A percentile compares a stretch with the other conserved stretches of the same genome.
Conservation (phyloP, 2,888 invertebrate genomes). For the Limnephilus marmoratus region DNA sequence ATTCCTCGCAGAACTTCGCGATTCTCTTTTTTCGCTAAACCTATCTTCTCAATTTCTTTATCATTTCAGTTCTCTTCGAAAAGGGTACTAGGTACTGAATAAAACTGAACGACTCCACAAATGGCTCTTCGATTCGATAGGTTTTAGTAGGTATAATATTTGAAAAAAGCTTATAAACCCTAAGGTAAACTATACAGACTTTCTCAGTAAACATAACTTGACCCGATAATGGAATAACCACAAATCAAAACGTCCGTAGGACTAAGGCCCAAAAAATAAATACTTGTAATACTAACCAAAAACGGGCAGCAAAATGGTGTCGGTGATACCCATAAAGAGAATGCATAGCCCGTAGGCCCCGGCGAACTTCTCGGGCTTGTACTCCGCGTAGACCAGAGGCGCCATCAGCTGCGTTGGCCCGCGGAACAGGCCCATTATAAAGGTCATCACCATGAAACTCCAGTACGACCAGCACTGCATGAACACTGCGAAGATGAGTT, state of each 20-base stretch:
- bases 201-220: too few relatives aligned
- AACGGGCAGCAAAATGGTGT: constrained; percentile 80
- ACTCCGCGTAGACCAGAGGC: constrained; percentile 83
- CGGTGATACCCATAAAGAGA: constrained; percentile 81
- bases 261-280: not conserved
- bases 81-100: too few relatives aligned
- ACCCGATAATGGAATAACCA: too few relatives aligned
- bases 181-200: too few relatives aligned
- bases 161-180: too few relatives aligned
- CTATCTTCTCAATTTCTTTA: too few relatives aligned
- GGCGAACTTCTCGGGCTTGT: constrained; percentile 82
- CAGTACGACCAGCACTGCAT: constrained; percentile 71
- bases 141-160: too few relatives aligned
- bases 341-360: constrained; percentile 85
- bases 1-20: too few relatives aligned
- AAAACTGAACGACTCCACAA: too few relatives aligned
- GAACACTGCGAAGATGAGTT: constrained; percentile 47
- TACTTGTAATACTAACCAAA: constrained; percentile 74
- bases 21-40: too few relatives aligned
- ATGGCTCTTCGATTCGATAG: too few relatives aligned
- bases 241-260: not conserved
- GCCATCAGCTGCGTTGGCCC: constrained; percentile 83
- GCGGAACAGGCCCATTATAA: constrained; percentile 80
- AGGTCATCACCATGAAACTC: constrained; percentile 71
- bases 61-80: too few relatives aligned